These are phyloP conservation scores for Phocoena phocoena DNA, from an alignment of 2,113 vertebrate species.

Conservation along the genomic window DNA sequence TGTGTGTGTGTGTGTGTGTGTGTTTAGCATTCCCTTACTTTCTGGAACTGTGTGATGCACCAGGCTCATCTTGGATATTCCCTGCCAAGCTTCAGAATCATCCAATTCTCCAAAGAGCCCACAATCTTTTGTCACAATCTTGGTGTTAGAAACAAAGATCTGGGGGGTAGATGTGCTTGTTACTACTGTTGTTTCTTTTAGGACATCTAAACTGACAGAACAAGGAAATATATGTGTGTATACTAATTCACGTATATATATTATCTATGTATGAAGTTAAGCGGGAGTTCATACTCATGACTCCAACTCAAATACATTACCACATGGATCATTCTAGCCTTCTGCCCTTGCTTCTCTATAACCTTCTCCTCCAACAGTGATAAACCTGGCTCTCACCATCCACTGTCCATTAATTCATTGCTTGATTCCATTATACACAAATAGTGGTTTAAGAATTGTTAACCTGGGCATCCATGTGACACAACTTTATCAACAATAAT, in stretches of 20 bases:
- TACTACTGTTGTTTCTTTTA: not conserved
- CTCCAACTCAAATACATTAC: not conserved
- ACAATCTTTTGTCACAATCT: not conserved
- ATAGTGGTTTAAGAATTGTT: not conserved
- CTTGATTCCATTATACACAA: not conserved
- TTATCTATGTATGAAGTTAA: not conserved
- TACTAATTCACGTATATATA: not conserved
- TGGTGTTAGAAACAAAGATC: not conserved
- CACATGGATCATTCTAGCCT: not conserved
- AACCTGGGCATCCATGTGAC: not conserved
- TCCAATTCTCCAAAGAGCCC: not conserved
- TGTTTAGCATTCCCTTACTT: not conserved
- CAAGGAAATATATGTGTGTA: not conserved
- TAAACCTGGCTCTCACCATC: not conserved
- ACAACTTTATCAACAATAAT: not conserved
- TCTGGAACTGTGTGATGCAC: not conserved
- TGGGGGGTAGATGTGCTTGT: not conserved
- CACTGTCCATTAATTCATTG: not conserved
- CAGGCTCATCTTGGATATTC: not conserved
- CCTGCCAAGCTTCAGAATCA: not conserved
- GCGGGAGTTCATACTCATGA: not conserved
- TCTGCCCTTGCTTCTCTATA: not conserved
- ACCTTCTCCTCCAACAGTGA: not conserved
- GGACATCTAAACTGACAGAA: not conserved
- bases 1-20: not conserved